Evolutionary conservation across 2,797 vertebrate species (phyloP), one percentile per base, ranked within the genome.

Genomic region (Sciurus vulgaris): DNA sequence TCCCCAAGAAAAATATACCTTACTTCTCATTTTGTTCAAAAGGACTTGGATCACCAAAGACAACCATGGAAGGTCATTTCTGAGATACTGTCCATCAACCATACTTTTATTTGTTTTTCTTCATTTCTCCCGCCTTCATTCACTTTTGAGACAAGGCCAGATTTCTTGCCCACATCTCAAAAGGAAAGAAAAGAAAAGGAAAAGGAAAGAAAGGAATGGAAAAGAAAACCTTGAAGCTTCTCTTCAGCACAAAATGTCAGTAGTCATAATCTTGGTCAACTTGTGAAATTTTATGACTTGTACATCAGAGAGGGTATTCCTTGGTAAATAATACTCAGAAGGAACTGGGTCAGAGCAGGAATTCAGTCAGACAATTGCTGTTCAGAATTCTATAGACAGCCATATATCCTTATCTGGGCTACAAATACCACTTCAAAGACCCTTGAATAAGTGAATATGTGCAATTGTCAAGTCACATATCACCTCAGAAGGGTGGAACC

Each of bases 381-480:
- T 86, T 89, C 38, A 92, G 47, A 83, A 74, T 89, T 51, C 8
- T 59, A 13, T 38, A 51, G 15, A 85, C 65, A 87, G 33, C 10
- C n/a, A 79, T 83, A 54, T 96, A 18, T n/a, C 18, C 26, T 93
- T 86, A 96, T 95, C 79, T 89, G 70, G 20, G 56, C 70, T n/a
- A 89, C 59, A 35, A 89, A 92, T 63, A 47, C 79, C 49, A 95
- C 81, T 89, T 96, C 79, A 96, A 95, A 92, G 76, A 59, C 26
- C 22, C 22, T 20, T 89, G 49, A 73, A 28, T 92, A 33, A 92
- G 79, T 69, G 35, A 73, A 30, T 70, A 20, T 7, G 0, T 84
- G 56, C 81, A 86, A 95, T 86, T 86, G 24, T 61, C 3, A 13
- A 56, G 69, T 96, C 35, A 94, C 26, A 84, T 1, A 13, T 88